Percentiles rank a stretch among this genome's conserved stretches.
phyloP scores from a whole-genome alignment of 2,888 invertebrate species.

The Orthosia gracilis region DNA sequence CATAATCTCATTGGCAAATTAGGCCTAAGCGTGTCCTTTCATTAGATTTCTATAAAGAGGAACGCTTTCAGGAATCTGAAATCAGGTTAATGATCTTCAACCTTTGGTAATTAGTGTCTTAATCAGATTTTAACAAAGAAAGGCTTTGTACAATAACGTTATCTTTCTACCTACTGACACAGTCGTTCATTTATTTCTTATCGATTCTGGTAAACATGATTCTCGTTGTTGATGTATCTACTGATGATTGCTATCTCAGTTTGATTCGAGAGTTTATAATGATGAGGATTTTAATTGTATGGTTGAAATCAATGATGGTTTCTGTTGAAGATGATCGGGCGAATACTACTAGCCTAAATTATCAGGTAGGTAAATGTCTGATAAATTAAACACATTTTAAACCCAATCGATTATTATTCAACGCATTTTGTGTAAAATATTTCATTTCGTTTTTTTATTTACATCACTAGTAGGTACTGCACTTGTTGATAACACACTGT shows the following conservation, averaged over 20 bases:
- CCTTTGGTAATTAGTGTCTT: slow-evolving; percentile 15
- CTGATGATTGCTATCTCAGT: slow-evolving; percentile 5
- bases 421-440: neutral
- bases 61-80: slow-evolving; percentile 21
- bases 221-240: slow-evolving; percentile 17
- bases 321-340: no score
- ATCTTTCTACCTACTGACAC: slow-evolving; percentile 55
- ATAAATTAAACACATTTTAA: neutral
- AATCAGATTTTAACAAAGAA: slow-evolving; percentile 46
- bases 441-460: no score
- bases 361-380: neutral
- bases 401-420: neutral
- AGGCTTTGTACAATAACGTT: slow-evolving; percentile 43
- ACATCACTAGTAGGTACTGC: no score
- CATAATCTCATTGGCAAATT: neutral
- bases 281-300: neutral
- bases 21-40: slow-evolving; percentile 2
- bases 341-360: neutral
- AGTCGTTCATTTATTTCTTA: slow-evolving; percentile 47
- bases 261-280: slow-evolving; percentile 5
- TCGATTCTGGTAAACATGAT: slow-evolving; percentile 26
- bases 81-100: slow-evolving; percentile 24
- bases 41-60: slow-evolving; percentile 2
- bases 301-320: neutral
- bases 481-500: slow-evolving; percentile 5